A percentile compares a stretch with the other conserved stretches of the same genome.
Conservation (phyloP, 2,888 invertebrate genomes). For the Hirtodrosophila confusa region DNA sequence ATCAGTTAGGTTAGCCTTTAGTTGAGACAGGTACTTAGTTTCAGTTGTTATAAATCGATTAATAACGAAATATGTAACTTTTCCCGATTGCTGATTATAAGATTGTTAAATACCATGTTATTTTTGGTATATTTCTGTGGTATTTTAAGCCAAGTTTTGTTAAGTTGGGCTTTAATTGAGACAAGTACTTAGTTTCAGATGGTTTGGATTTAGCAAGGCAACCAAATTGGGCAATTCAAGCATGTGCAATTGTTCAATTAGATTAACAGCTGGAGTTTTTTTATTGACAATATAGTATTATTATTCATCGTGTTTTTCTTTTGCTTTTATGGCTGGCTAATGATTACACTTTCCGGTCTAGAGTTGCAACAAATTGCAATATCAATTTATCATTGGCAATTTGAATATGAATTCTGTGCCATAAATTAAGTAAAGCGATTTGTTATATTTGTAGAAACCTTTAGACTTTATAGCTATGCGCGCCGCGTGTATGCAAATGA, state of each 20-base stretch:
- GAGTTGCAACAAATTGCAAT: constrained; percentile 49
- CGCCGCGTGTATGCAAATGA: constrained; percentile 63
- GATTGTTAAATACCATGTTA: too few relatives aligned
- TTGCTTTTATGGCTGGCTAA: constrained; percentile 33
- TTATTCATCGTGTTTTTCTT: constrained; percentile 12
- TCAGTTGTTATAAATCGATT: too few relatives aligned
- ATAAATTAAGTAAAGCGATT: constrained; percentile 50
- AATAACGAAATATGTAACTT: too few relatives aligned
- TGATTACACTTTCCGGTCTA: constrained; percentile 68
- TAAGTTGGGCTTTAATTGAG: neutral
- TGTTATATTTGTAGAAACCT: constrained; percentile 51
- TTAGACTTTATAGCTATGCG: constrained; percentile 60
- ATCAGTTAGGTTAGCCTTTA: too few relatives aligned
- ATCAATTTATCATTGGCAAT: constrained; percentile 47
- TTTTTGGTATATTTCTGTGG: neutral
- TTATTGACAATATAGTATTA: constrained; percentile 44
- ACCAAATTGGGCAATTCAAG: neutral
- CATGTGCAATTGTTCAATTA: constrained; percentile 28
- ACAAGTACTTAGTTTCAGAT: neutral
- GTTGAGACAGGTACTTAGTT: too few relatives aligned
- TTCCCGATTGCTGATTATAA: too few relatives aligned
- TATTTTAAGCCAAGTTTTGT: neutral
- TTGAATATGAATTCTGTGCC: constrained; percentile 39
- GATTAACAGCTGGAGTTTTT: constrained; percentile 39
- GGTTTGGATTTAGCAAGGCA: neutral